phyloP scores from a whole-genome alignment of 1,140 invertebrate species.

The Drosophila pseudoananassae region DNA sequence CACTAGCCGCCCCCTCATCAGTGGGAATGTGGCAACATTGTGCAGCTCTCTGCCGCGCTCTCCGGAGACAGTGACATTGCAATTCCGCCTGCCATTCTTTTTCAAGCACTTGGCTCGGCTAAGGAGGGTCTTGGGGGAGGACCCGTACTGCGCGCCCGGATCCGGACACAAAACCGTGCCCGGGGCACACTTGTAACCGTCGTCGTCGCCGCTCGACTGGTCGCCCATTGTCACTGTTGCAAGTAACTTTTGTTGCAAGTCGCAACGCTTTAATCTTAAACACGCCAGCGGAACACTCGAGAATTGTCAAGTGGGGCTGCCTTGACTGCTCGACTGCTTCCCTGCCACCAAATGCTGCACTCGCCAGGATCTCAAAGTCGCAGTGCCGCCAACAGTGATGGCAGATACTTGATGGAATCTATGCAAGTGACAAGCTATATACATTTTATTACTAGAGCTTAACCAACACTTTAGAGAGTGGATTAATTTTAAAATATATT shows the following conservation, averaged over 20 bases:
- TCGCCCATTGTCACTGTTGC: slow-evolving; percentile 70
- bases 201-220: slow-evolving; percentile 39
- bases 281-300: slow-evolving; percentile 82
- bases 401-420: slow-evolving; percentile 1
- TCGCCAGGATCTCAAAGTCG: slow-evolving; percentile 16
- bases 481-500: not conserved
- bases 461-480: not conserved
- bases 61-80: slow-evolving; percentile 64
- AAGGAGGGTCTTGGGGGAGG: not conserved
- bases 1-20: slow-evolving; percentile 27
- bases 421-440: too few species aligned
- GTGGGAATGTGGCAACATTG: slow-evolving; percentile 44
- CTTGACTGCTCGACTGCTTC: slow-evolving; percentile 35
- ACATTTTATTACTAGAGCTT: too few species aligned
- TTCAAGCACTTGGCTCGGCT: slow-evolving; percentile 66
- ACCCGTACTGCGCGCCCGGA: not conserved
- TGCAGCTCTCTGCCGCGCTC: slow-evolving; percentile 29
- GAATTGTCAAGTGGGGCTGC: slow-evolving; percentile 72
- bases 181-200: slow-evolving; percentile 61
- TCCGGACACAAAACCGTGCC: slow-evolving; percentile 17
- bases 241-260: slow-evolving; percentile 74
- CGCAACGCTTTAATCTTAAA: slow-evolving; percentile 80
- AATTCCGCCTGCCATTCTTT: slow-evolving; percentile 72
- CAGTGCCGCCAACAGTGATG: slow-evolving; percentile 21
- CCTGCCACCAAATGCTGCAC: slow-evolving; percentile 48